A percentile compares a stretch with the other conserved stretches of the same genome.
phyloP scores from a whole-genome alignment of 2,797 vertebrate genomes.

The Rhinatrema bivittatum region DNA sequence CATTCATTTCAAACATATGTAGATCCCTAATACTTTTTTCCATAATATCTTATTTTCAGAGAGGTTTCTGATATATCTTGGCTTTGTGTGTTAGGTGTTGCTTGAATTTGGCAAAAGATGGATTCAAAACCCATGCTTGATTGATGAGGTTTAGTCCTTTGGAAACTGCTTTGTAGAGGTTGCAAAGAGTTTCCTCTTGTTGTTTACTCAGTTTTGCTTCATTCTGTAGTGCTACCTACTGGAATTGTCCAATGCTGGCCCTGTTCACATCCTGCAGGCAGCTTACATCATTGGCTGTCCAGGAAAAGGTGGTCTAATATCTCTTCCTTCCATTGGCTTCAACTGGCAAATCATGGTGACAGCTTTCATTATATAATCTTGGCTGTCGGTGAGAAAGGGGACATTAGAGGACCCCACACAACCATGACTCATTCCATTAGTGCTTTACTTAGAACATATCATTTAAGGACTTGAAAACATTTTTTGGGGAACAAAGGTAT shows the following conservation, averaged over 20 bases:
- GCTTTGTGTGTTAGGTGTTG: neutral
- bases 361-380: no score
- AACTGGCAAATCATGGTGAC: slow-evolving; percentile 15
- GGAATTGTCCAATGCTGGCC: slow-evolving; percentile 22
- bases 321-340: slow-evolving; percentile 19
- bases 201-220: slow-evolving; percentile 53
- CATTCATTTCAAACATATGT: no score
- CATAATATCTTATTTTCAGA: no score
- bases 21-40: no score
- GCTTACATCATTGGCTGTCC: slow-evolving; percentile 56
- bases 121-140: slow-evolving; percentile 15
- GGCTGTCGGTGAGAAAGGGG: slow-evolving; percentile 17
- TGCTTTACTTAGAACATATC: slow-evolving; percentile 13
- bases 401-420: slow-evolving; percentile 4
- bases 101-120: slow-evolving; percentile 30
- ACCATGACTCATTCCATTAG: slow-evolving; percentile 13
- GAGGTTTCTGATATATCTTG: no score
- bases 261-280: slow-evolving; percentile 59
- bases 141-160: slow-evolving; percentile 13
- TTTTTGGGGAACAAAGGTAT: neutral
- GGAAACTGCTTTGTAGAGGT: slow-evolving; percentile 39
- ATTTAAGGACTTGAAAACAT: slow-evolving; percentile 13
- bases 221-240: slow-evolving; percentile 45
- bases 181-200: slow-evolving; percentile 46
- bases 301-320: slow-evolving; percentile 43